Evolutionary conservation across 1,140 invertebrate species (phyloP).

Genomic region (Vanessa tameamea): DNA sequence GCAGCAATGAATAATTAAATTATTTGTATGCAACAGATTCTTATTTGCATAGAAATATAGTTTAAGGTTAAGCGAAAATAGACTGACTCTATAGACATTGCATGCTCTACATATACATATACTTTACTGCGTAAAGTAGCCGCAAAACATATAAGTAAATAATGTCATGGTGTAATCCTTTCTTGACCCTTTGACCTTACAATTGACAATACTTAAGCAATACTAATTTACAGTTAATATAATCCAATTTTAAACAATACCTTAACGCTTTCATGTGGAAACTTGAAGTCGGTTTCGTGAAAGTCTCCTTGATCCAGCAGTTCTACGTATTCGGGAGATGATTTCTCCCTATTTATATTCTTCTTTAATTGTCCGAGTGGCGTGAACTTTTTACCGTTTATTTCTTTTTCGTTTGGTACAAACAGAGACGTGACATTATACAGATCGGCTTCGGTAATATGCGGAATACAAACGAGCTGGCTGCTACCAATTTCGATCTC

Average conservation of each 20-base stretch:
- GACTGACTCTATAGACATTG: neutral
- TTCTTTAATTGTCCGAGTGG: conserved; percentile 72
- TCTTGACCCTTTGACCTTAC: conserved; percentile 14
- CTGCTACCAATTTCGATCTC: conserved; percentile 77
- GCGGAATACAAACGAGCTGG: conserved; percentile 76
- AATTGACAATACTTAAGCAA: neutral
- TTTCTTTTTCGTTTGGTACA: conserved; percentile 71
- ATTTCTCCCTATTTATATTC: conserved; percentile 70
- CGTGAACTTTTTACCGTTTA: conserved; percentile 74
- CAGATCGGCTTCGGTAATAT: conserved; percentile 76
- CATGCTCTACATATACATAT: too few relatives aligned
- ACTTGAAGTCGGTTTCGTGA: conserved; percentile 72
- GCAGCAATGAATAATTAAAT: neutral
- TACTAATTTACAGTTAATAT: neutral
- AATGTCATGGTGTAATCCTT: neutral
- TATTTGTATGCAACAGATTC: neutral
- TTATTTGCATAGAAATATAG: conserved; percentile 1
- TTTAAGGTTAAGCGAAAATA: conserved; percentile 3
- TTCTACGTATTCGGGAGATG: conserved; percentile 66
- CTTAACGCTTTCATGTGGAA: conserved; percentile 80
- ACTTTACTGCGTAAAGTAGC: too few relatives aligned
- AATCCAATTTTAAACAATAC: conserved; percentile 41
- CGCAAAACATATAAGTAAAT: neutral
- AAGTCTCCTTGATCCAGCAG: conserved; percentile 68
- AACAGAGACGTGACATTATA: conserved; percentile 76